Conservation (phyloP, 2,113 vertebrate species). For the Nasalis larvatus region DNA sequence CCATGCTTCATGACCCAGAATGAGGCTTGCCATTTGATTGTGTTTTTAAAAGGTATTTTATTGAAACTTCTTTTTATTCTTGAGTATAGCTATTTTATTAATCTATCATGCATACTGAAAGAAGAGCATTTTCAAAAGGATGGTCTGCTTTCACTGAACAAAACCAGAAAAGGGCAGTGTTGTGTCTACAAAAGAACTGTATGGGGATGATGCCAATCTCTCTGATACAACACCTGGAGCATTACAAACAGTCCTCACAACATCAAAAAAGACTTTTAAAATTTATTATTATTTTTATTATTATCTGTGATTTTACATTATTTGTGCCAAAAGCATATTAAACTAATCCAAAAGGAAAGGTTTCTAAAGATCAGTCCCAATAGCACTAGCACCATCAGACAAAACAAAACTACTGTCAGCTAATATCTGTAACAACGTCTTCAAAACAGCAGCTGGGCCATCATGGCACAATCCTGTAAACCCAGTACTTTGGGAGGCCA, state of each 20-base stretch:
- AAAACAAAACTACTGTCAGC: background rate
- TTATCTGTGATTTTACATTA: background rate
- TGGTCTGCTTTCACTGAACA: background rate
- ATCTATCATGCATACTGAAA: background rate
- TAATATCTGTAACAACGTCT: rapidly evolving
- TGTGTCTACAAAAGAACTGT: background rate
- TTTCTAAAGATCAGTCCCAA: background rate
- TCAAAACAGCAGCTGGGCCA: too few relatives aligned
- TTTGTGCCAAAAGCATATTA: background rate
- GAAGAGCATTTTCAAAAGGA: background rate
- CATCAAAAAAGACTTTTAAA: background rate
- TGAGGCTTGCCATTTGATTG: background rate
- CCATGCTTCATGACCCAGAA: background rate
- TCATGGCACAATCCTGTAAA: too few relatives aligned
- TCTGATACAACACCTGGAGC: background rate
- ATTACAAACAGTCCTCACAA: background rate
- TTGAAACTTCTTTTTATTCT: background rate
- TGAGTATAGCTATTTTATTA: background rate
- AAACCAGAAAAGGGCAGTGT: background rate
- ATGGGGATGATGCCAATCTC: background rate
- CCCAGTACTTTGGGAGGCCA: too few relatives aligned
- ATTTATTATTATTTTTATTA: background rate
- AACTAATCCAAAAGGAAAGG: background rate
- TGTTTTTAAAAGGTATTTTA: background rate
- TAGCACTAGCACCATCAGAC: background rate